Evolutionary conservation across 1,140 invertebrate genomes (phyloP).

Genomic region (Pristionchus pacificus): DNA sequence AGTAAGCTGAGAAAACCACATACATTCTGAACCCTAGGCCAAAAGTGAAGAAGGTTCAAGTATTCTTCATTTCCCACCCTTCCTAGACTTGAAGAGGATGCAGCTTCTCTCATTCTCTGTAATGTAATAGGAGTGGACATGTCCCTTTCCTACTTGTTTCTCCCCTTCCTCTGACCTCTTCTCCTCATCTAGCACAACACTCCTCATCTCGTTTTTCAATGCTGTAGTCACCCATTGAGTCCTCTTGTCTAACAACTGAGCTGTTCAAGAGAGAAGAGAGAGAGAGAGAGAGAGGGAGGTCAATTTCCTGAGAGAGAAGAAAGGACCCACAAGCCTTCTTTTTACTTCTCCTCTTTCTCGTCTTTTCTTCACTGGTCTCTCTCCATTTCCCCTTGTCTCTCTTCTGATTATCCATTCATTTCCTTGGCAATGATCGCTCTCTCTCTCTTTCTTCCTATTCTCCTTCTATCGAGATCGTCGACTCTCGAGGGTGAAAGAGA

Average conservation of each 20-base stretch:
- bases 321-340: no score
- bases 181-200: neutral
- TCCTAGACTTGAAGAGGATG: neutral
- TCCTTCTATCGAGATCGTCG: no score
- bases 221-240: neutral
- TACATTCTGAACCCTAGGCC: neutral
- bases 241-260: neutral
- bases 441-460: neutral
- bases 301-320: no score
- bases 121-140: no score
- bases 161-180: no score
- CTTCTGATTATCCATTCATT: neutral
- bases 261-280: no score
- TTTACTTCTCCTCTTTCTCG: neutral
- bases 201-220: neutral
- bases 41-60: neutral
- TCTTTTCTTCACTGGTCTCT: neutral
- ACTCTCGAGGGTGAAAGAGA: no score
- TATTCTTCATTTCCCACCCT: neutral
- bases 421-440: neutral
- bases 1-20: neutral
- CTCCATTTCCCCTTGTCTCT: neutral
- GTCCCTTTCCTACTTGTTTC: no score
- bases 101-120: no score
- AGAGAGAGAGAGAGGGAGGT: no score